Percentiles rank a stretch among this genome's conserved stretches.
phyloP scores from a whole-genome alignment of 2,113 vertebrate genomes.

The pig (Sus scrofa) region DNA sequence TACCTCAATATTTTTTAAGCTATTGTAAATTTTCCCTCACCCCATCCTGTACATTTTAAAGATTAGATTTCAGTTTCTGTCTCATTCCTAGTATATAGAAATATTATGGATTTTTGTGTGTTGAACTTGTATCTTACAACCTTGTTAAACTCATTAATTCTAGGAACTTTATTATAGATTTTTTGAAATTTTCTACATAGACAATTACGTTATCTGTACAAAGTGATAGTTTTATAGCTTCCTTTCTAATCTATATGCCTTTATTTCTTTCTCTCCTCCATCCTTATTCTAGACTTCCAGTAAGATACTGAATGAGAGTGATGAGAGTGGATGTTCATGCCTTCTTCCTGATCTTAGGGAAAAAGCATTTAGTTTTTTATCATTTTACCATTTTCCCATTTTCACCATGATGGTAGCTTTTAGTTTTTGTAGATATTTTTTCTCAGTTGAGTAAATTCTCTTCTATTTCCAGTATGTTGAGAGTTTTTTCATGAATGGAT shows the following conservation, averaged over 20 bases:
- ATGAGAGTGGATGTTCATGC: not conserved
- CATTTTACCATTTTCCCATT: not conserved
- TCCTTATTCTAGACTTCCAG: not conserved
- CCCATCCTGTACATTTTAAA: no score
- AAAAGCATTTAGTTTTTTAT: not conserved
- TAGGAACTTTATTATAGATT: slow-evolving; percentile 18
- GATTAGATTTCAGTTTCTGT: slow-evolving; percentile 32
- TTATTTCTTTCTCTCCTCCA: not conserved
- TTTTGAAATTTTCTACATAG: not conserved
- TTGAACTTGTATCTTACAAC: not conserved
- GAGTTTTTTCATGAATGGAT: not conserved
- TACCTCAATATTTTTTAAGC: not conserved
- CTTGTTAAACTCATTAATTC: slow-evolving; percentile 23
- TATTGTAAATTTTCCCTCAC: not conserved
- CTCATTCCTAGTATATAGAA: slow-evolving; percentile 1
- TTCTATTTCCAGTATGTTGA: not conserved
- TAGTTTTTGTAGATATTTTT: not conserved
- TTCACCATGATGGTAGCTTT: not conserved
- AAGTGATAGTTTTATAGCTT: slow-evolving; percentile 39
- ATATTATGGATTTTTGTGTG: not conserved
- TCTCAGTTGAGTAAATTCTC: not conserved
- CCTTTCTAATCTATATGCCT: not conserved
- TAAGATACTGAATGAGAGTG: not conserved
- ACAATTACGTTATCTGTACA: not conserved
- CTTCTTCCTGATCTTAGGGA: not conserved